These are phyloP conservation scores for Melanchra persicariae DNA, from an alignment of 2,888 invertebrate species.

Conservation along the genomic window DNA sequence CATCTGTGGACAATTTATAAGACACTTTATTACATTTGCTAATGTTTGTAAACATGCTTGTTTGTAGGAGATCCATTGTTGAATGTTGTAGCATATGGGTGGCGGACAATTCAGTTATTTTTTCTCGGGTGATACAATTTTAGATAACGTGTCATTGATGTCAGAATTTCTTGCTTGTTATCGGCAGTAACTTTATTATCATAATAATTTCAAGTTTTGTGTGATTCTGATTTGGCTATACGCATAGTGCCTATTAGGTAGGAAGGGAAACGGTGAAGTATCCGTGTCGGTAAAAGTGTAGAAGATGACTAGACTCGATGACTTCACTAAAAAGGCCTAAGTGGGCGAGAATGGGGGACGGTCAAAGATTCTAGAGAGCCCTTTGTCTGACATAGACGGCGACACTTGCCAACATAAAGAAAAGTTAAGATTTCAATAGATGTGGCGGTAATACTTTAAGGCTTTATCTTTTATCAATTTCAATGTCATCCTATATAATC, in stretches of 20 bases:
- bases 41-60: slow-evolving; percentile 27
- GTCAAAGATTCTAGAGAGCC: slow-evolving; percentile 40
- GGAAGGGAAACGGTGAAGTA: background rate
- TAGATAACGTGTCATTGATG: background rate
- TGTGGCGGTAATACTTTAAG: slow-evolving; percentile 11
- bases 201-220: background rate
- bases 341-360: slow-evolving; percentile 34
- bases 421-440: slow-evolving; percentile 34
- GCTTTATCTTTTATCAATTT: slow-evolving; percentile 30
- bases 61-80: slow-evolving; percentile 12
- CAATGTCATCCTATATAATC: slow-evolving; percentile 3
- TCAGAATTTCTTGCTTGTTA: background rate
- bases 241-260: background rate
- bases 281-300: slow-evolving; percentile 12
- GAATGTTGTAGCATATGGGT: slow-evolving; percentile 1
- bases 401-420: slow-evolving; percentile 36
- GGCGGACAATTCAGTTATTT: slow-evolving; percentile 5
- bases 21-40: slow-evolving; percentile 7
- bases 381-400: slow-evolving; percentile 35
- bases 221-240: background rate
- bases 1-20: slow-evolving; percentile 81
- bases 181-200: background rate
- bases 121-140: background rate
- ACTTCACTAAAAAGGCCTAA: slow-evolving; percentile 22
- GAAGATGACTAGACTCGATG: slow-evolving; percentile 18